Conservation (phyloP, 2,113 vertebrate genomes). For the Verasper variegatus region DNA sequence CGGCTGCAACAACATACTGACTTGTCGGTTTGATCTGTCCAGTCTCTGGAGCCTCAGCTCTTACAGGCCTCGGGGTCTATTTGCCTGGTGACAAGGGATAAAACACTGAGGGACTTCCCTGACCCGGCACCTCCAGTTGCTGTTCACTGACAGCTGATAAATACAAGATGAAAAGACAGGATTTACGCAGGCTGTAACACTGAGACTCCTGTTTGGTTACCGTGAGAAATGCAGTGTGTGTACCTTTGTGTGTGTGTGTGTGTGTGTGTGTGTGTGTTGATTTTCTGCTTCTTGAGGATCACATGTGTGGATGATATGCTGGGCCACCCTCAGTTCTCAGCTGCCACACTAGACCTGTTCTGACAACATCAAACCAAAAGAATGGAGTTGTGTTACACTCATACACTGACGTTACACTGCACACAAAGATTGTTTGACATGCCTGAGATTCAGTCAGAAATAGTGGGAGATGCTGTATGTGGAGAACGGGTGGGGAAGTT, state of each 20-base stretch:
- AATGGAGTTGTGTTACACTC: conserved; percentile 38
- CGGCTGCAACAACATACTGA: too few species aligned
- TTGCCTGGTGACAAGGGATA: not conserved
- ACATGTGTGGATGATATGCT: conserved; percentile 20
- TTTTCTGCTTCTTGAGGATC: conserved; percentile 49
- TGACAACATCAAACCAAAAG: conserved; percentile 25
- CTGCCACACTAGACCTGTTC: conserved; percentile 28
- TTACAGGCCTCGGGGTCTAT: not conserved
- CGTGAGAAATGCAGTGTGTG: conserved; percentile 17
- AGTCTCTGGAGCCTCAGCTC: too few species aligned
- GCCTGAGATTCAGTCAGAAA: conserved; percentile 6
- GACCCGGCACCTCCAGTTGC: conserved; percentile 4
- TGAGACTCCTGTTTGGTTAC: conserved; percentile 43
- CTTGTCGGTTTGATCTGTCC: too few species aligned
- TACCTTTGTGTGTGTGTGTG: conserved; percentile 15
- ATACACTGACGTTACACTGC: not conserved
- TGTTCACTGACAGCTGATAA: conserved; percentile 61
- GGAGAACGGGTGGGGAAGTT: not conserved
- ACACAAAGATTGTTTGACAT: conserved; percentile 12
- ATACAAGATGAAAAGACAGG: conserved; percentile 50
- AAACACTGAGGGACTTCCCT: conserved; percentile 19
- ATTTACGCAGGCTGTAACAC: conserved; percentile 55
- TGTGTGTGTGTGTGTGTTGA: conserved; percentile 14
- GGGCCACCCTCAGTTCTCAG: conserved; percentile 30
- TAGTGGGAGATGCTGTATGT: not conserved